These are phyloP conservation scores for Batillaria attramentaria DNA, from an alignment of 1,140 invertebrate species.

Conservation along the genomic window DNA sequence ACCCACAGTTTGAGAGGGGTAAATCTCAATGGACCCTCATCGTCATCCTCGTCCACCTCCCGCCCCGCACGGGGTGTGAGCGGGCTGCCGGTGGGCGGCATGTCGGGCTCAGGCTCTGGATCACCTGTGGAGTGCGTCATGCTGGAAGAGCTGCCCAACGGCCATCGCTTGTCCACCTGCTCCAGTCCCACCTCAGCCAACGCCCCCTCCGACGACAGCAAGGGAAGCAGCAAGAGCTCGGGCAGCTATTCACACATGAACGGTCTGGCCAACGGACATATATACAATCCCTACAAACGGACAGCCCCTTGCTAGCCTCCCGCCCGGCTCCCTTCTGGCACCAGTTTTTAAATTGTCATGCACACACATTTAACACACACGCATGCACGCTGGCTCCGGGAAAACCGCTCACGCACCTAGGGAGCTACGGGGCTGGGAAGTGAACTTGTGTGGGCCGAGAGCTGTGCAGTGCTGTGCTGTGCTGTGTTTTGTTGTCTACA, in stretches of 20 bases:
- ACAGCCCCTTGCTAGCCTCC: slow-evolving; percentile 56
- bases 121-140: slow-evolving; percentile 56
- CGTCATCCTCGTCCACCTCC: slow-evolving; percentile 31
- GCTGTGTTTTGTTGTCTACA: too few species aligned
- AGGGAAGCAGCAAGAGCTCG: slow-evolving; percentile 72
- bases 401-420: too few species aligned
- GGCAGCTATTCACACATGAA: slow-evolving; percentile 64
- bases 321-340: too few species aligned
- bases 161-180: slow-evolving; percentile 53
- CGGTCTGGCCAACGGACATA: slow-evolving; percentile 70
- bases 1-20: slow-evolving; percentile 30
- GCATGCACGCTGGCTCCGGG: too few species aligned
- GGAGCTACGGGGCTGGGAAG: too few species aligned
- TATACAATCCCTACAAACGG: slow-evolving; percentile 48
- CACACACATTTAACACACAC: too few species aligned
- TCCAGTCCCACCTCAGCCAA: slow-evolving; percentile 59
- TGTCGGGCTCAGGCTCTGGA: slow-evolving; percentile 36
- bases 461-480: too few species aligned
- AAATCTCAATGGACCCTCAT: too few species aligned
- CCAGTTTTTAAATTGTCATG: too few species aligned
- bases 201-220: slow-evolving; percentile 66
- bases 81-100: slow-evolving; percentile 30
- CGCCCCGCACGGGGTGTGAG: slow-evolving; percentile 18
- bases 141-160: slow-evolving; percentile 43
- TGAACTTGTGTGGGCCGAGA: too few species aligned